phyloP scores from a whole-genome alignment of 2,888 invertebrate species.

The Sinotaia quadrata region DNA sequence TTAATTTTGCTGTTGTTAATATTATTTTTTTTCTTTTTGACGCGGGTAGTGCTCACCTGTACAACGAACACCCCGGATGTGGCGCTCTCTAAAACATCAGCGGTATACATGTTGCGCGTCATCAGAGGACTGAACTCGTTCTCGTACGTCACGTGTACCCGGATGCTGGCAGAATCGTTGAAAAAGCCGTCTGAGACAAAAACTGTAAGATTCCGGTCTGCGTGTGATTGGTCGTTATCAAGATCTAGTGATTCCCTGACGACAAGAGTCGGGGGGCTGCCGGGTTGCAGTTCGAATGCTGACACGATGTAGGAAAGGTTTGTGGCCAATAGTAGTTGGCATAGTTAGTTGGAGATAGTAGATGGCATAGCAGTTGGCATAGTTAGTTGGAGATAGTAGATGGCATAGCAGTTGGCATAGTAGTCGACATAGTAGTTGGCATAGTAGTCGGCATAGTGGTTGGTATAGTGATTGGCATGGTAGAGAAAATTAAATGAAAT shows the following conservation, averaged over 20 bases:
- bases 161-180: not conserved
- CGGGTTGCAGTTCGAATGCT: conserved; percentile 16
- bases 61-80: not conserved
- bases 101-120: not conserved
- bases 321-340: too few relatives aligned
- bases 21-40: too few relatives aligned
- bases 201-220: not conserved
- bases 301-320: not conserved
- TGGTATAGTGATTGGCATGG: too few relatives aligned
- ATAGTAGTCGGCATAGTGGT: too few relatives aligned
- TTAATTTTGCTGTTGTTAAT: too few relatives aligned
- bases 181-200: conserved; percentile 17
- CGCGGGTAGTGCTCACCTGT: not conserved
- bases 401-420: too few relatives aligned
- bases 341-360: too few relatives aligned
- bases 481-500: too few relatives aligned
- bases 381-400: too few relatives aligned
- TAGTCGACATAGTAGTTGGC: too few relatives aligned
- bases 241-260: conserved; percentile 7
- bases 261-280: conserved; percentile 8
- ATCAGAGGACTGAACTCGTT: conserved; percentile 30
- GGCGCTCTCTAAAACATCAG: conserved; percentile 20
- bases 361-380: too few relatives aligned
- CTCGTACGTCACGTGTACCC: conserved; percentile 10
- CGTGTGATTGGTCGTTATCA: not conserved